Base-by-base conservation (phyloP, 2,888 invertebrate species). In the Pseudococcus viburni region DNA sequence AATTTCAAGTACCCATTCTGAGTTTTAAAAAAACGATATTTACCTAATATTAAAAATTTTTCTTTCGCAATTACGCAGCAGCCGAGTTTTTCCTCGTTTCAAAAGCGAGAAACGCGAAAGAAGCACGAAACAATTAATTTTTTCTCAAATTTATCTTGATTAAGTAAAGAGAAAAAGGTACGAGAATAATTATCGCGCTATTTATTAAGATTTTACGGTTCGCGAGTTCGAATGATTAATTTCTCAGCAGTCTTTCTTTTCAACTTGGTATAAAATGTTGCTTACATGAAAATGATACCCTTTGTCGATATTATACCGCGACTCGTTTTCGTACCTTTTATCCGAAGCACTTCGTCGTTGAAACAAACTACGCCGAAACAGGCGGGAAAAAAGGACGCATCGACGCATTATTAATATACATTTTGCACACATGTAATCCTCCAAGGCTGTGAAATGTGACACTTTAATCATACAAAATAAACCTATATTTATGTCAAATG, bases 151-250 rank as follows among this genome's bases (percentile, higher is more conserved):
- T 77, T 77, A 77, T 77, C 77, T 77, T 77, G 77, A 77, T 77
- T 77, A 77, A 77, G 77, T 33, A 77, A 77, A 15, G 51, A 51
- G 17, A 51, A 39, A 77, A 64, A 77, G 39, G 77, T 77, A 33
- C 17, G 77, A 77, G 15, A 77, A 77, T 77, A 77, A 77, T 77
- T 77, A 77, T 77, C 77, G 33, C 33, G 26, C 33, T 77, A 39
- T 77, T 77, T 77, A 77, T 77, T 77, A 77, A 77, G 77, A 77
- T 77, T 77, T 77, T 26, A 77, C 39, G 77, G 77, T 77, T 77
- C 77, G 17, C 6, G 22, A 33, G 33, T 77, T 51, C 17, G 51
- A 51, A 39, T 77, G 77, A 77, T 39, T 77, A 39, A 77, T 77
- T 77, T 22, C 8, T 33, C 22, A 15, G 26, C 26, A 26, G 33